A percentile compares a stretch with the other conserved stretches of the same genome.
These are phyloP conservation scores for Maconellicoccus hirsutus DNA, from an alignment of 1,140 invertebrate genomes.

Conservation along the genomic window DNA sequence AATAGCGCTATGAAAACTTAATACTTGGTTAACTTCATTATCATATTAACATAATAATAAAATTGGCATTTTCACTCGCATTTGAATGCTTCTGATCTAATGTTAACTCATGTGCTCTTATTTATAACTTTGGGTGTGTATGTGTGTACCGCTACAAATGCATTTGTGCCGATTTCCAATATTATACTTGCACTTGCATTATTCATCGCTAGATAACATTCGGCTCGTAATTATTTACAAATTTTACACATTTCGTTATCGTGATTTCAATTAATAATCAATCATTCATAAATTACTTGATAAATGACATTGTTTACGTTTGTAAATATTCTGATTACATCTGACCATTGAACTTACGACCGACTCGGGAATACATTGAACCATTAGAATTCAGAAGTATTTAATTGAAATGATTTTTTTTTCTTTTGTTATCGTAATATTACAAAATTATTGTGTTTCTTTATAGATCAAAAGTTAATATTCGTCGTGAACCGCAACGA, in stretches of 20 bases:
- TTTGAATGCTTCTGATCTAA: background rate
- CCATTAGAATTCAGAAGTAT: background rate
- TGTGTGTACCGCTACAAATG: background rate
- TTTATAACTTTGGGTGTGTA: background rate
- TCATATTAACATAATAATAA: background rate
- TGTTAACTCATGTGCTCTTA: background rate
- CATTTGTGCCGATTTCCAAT: background rate
- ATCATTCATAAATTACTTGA: background rate
- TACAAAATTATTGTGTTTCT: background rate
- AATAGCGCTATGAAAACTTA: background rate
- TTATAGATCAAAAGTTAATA: background rate
- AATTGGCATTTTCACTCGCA: background rate
- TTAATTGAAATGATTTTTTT: background rate
- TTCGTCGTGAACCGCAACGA: background rate
- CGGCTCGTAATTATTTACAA: background rate
- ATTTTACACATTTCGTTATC: background rate
- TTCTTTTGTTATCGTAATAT: background rate
- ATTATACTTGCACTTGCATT: background rate
- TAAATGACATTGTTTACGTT: constrained; percentile 1
- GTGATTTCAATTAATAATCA: background rate
- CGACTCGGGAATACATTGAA: background rate
- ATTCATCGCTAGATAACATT: background rate
- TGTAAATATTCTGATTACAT: background rate
- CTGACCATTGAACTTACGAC: background rate
- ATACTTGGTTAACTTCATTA: background rate